Conservation (phyloP, 2,888 invertebrate genomes). For the Stomorhina lunata region DNA sequence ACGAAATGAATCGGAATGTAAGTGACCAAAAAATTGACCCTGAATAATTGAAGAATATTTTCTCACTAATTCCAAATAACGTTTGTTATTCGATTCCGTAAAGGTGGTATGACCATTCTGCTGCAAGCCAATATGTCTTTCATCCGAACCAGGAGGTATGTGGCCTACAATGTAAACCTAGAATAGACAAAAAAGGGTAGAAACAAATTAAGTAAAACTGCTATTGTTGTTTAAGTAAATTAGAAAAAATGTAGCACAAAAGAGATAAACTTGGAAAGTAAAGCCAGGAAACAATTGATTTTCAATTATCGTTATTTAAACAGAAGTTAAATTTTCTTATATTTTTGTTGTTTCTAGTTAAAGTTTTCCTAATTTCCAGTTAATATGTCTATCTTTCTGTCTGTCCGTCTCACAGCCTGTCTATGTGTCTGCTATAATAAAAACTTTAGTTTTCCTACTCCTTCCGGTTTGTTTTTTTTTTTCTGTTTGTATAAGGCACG, state of each 20-base stretch:
- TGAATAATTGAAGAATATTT: slow-evolving; percentile 90
- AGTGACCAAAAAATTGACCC: slow-evolving; percentile 95
- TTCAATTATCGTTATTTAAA: slow-evolving; percentile 57
- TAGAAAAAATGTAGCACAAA: background rate
- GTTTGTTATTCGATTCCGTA: slow-evolving; percentile 88
- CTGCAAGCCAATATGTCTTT: slow-evolving; percentile 86
- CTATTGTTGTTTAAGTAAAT: background rate
- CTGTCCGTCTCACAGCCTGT: no score
- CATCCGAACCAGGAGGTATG: slow-evolving; percentile 93
- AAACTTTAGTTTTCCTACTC: no score
- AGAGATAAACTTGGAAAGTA: background rate
- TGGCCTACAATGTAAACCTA: slow-evolving; percentile 96
- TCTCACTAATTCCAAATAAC: slow-evolving; percentile 87
- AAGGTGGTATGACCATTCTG: slow-evolving; percentile 83
- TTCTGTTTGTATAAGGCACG: slow-evolving; percentile 46
- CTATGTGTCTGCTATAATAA: no score
- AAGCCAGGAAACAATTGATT: slow-evolving; percentile 53
- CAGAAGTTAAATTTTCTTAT: background rate
- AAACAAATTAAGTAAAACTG: slow-evolving; percentile 41
- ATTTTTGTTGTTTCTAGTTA: background rate
- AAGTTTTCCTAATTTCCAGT: no score
- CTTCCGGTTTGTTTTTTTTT: no score
- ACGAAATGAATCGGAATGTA: slow-evolving; percentile 94
- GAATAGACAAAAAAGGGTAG: slow-evolving; percentile 74
- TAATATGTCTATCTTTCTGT: no score